Conservation (phyloP, 2,113 vertebrate genomes). For the Oenanthe oenanthe region DNA sequence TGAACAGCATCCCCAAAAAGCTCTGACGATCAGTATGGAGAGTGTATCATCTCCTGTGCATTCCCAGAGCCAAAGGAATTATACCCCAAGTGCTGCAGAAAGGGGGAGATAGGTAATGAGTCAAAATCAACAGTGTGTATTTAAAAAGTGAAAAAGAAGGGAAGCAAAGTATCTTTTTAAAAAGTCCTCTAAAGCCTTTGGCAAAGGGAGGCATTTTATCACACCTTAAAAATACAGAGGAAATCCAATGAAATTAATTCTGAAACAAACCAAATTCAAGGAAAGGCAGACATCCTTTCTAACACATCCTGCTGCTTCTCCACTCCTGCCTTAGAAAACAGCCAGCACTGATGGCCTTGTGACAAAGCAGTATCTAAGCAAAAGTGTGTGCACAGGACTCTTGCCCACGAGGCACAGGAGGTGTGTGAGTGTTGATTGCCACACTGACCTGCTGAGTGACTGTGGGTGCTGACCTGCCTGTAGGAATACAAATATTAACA, state of each 20-base stretch:
- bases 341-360: neutral
- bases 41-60: neutral
- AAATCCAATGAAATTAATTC: neutral
- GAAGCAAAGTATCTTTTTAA: neutral
- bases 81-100: neutral
- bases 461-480: neutral
- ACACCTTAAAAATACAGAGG: neutral
- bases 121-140: neutral
- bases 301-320: neutral
- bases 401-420: rapidly evolving
- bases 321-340: neutral
- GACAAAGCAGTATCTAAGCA: neutral
- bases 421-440: neutral
- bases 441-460: neutral
- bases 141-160: neutral
- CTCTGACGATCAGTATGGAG: neutral
- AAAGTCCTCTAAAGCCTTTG: neutral
- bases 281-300: neutral
- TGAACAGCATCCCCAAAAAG: neutral
- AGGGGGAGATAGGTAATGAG: neutral
- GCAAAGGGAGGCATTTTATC: neutral
- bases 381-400: rapidly evolving
- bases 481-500: neutral
- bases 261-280: neutral
- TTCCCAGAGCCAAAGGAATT: neutral